These are phyloP conservation scores for Cremastobaeus sp. DNA, from an alignment of 2,888 invertebrate species.

Conservation along the genomic window DNA sequence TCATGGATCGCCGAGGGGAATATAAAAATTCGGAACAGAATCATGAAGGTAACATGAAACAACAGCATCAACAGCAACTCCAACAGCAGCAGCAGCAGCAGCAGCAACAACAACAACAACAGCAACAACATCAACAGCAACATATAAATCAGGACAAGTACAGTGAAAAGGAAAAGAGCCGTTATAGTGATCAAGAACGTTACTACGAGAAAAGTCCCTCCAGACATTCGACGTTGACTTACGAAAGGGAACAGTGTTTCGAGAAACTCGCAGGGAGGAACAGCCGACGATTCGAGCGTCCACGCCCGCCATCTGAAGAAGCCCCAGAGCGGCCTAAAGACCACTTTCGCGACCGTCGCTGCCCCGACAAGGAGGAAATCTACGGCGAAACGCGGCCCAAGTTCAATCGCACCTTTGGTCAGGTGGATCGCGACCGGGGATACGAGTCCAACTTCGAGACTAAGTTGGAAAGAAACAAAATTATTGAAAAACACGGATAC, in stretches of 20 bases:
- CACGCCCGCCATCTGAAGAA: conserved; percentile 74
- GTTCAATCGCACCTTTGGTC: conserved; percentile 56
- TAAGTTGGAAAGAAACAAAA: conserved; percentile 73
- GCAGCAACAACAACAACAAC: too few species aligned
- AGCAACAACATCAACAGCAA: conserved; percentile 41
- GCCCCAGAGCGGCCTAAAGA: conserved; percentile 74
- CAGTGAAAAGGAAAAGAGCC: conserved; percentile 50
- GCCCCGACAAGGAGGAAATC: conserved; percentile 75
- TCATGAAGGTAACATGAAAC: conserved; percentile 55
- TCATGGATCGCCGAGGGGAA: conserved; percentile 69
- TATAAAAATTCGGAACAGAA: conserved; percentile 65
- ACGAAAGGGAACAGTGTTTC: conserved; percentile 70
- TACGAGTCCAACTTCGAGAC: conserved; percentile 77
- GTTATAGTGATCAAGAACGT: conserved; percentile 61
- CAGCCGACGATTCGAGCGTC: conserved; percentile 72
- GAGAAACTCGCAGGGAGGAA: conserved; percentile 72
- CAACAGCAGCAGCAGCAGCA: too few species aligned
- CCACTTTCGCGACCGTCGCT: conserved; percentile 69
- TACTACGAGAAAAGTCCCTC: conserved; percentile 65
- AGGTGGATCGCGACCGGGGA: conserved; percentile 75
- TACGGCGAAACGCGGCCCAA: conserved; percentile 71
- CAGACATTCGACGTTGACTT: conserved; percentile 64
- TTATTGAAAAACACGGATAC: conserved; percentile 69
- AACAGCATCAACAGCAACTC: too few species aligned
- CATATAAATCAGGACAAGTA: conserved; percentile 67